Evolutionary conservation across 2,113 vertebrate species (phyloP).

Genomic region (Centropus unirufus): DNA sequence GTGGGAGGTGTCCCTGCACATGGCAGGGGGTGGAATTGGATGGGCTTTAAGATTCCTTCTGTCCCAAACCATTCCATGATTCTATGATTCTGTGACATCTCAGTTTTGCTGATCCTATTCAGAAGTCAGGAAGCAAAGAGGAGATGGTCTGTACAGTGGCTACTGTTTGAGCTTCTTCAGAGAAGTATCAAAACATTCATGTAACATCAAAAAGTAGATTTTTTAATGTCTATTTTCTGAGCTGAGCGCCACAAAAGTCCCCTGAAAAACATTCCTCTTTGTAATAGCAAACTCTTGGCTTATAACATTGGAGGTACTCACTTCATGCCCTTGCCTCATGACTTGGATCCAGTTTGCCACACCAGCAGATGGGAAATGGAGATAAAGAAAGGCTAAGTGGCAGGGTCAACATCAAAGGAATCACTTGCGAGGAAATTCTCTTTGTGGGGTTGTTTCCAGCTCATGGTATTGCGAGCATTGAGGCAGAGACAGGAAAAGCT

Average conservation of each 20-base stretch:
- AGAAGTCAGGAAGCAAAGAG: not conserved
- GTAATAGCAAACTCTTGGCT: not conserved
- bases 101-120: not conserved
- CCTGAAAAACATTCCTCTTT: not conserved
- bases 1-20: too few species aligned
- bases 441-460: not conserved
- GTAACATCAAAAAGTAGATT: not conserved
- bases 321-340: not conserved
- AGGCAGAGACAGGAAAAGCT: not conserved
- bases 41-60: too few species aligned
- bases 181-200: not conserved
- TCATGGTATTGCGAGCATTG: accelerated
- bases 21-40: too few species aligned
- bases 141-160: accelerated
- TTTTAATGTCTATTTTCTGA: not conserved
- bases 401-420: not conserved
- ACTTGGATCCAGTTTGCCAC: not conserved
- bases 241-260: not conserved
- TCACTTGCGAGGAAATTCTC: not conserved
- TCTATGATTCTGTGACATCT: not conserved
- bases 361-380: not conserved
- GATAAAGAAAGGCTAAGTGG: not conserved
- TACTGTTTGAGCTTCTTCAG: accelerated
- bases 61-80: too few species aligned
- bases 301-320: accelerated